Base-by-base conservation (phyloP, 2,797 vertebrate genomes). In the Lindbergichthys nudifrons region DNA sequence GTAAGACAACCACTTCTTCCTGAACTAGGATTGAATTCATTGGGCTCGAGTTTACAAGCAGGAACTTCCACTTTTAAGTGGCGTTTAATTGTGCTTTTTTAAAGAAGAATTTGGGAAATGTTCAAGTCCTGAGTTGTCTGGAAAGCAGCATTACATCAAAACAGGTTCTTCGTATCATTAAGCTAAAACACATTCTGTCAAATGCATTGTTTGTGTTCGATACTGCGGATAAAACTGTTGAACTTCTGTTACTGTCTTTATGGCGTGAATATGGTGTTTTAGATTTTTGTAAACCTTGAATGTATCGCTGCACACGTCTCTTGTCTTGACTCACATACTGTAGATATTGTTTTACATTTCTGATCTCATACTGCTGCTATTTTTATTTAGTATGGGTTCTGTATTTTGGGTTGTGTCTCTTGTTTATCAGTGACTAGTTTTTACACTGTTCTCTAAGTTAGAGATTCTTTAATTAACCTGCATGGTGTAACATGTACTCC, bases 281-380 rank as follows among this genome's bases (percentile, higher is more conserved):
- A 64, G 6, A 32, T 13, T 18, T 13, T 15, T 65, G 1, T 61
- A 2, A 4, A 41, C 52, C 73, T 2, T 68, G 42, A 66, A 64
- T 23, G 15, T 73, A 21, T 19, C n/a, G 11, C 54, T 53, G 13
- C 46, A 53, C 26, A 14, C 3, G 56, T 51, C 4, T 63, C 42
- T 51, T 70, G 18, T 15, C 3, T 59, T 1, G 26, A 26, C 26
- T 26, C 26, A 26, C 26, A 5, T 26, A 5, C 70, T 69, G 60
- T 53, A 10, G 0, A 19, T 69, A 15, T 67, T 50, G 74, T 77
- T 46, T 70, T 13, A 65, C 32, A 41, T 18, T 18, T 43, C 14
- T 75, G 9, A 26, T 61, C 53, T 53, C 4, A 9, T 47, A 54
- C 54, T 56, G 73, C 76, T 84, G 81, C 73, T 80, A 18, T 61